phyloP scores from a whole-genome alignment of 1,140 invertebrate genomes.

The Limonius californicus region DNA sequence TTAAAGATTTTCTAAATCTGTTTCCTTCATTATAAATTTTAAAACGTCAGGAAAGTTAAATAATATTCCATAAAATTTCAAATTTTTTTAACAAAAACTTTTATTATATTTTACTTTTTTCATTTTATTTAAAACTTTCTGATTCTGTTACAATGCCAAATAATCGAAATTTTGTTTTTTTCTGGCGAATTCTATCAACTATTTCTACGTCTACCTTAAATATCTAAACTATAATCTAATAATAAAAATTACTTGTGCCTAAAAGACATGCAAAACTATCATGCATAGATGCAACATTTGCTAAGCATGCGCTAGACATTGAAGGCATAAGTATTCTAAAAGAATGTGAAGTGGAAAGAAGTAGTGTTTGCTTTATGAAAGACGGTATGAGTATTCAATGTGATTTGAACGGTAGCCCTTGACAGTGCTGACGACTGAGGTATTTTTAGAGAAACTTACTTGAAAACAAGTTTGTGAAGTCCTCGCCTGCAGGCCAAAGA shows the following conservation, averaged over 20 bases:
- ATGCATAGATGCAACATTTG: neutral
- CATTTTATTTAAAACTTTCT: too few species aligned
- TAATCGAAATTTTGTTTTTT: too few species aligned
- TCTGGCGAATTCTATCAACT: too few species aligned
- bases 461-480: slow-evolving; percentile 33
- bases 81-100: too few species aligned
- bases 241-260: neutral
- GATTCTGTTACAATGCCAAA: too few species aligned
- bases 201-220: too few species aligned
- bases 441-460: slow-evolving; percentile 34
- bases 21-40: too few species aligned
- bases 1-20: too few species aligned
- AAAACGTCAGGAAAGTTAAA: too few species aligned
- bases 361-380: slow-evolving; percentile 11
- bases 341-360: slow-evolving; percentile 5
- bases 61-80: too few species aligned
- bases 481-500: slow-evolving; percentile 39
- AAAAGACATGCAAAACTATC: neutral
- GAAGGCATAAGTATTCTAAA: slow-evolving; percentile 4
- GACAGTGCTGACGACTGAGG: slow-evolving; percentile 1
- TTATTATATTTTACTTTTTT: too few species aligned
- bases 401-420: neutral
- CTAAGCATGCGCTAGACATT: slow-evolving; percentile 10
- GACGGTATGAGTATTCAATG: neutral
- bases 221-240: too few species aligned